A percentile compares a stretch with the other conserved stretches of the same genome.
These are phyloP conservation scores for Xiphophorus hellerii DNA, from an alignment of 2,113 vertebrate genomes.

Conservation along the genomic window DNA sequence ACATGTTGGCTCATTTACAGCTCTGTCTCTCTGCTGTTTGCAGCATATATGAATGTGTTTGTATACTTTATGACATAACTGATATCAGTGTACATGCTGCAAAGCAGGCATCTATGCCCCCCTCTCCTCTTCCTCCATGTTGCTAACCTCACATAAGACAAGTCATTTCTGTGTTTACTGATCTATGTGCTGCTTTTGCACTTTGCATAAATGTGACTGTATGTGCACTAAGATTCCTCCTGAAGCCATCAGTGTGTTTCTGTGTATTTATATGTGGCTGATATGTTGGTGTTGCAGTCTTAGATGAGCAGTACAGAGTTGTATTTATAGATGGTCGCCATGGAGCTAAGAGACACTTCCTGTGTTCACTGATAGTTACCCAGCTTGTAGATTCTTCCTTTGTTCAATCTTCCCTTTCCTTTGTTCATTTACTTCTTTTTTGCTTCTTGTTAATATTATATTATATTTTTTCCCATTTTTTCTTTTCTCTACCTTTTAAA, in stretches of 20 bases:
- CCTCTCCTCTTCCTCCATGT: slow-evolving; percentile 31
- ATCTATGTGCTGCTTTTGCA: slow-evolving; percentile 61
- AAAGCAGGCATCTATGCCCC: slow-evolving; percentile 27
- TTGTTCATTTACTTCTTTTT: not conserved
- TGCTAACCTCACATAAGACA: slow-evolving; percentile 56
- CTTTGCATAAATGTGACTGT: slow-evolving; percentile 58
- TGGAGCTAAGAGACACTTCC: slow-evolving; percentile 60
- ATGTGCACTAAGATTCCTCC: slow-evolving; percentile 8
- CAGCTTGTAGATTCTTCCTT: slow-evolving; percentile 21
- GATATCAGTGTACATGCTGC: slow-evolving; percentile 48
- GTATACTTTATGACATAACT: slow-evolving; percentile 44
- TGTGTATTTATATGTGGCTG: slow-evolving; percentile 58
- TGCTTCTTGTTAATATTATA: not conserved
- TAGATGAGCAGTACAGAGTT: slow-evolving; percentile 31
- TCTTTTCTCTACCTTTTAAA: not conserved
- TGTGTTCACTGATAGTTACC: slow-evolving; percentile 52
- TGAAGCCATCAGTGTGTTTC: slow-evolving; percentile 47
- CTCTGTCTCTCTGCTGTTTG: slow-evolving; percentile 37
- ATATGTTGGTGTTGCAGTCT: slow-evolving; percentile 42
- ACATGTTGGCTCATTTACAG: slow-evolving; percentile 24
- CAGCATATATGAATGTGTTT: slow-evolving; percentile 34
- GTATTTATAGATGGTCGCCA: slow-evolving; percentile 67
- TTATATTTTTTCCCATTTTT: rapidly evolving
- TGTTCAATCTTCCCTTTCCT: not conserved
- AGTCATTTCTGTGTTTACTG: slow-evolving; percentile 52